Conservation (phyloP, 2,888 invertebrate genomes). For the Sphaerophoria rueppellii region DNA sequence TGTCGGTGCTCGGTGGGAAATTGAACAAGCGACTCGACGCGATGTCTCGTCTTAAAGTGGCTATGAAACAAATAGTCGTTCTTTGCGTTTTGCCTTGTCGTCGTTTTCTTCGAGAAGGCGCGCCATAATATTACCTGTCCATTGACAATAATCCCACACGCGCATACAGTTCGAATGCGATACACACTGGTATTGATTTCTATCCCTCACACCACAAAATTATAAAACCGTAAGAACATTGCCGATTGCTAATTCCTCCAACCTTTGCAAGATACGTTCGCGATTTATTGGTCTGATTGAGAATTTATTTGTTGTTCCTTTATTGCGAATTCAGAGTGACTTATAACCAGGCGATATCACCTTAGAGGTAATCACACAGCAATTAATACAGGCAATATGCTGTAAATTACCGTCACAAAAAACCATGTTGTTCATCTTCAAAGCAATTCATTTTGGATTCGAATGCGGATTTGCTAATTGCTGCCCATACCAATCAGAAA, state of each 20-base stretch:
- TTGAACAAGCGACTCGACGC: conserved; percentile 36
- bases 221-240: conserved; percentile 46
- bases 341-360: conserved; percentile 65
- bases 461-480: conserved; percentile 53
- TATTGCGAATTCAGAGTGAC: conserved; percentile 62
- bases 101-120: conserved; percentile 59
- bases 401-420: conserved; percentile 66
- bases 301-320: conserved; percentile 70
- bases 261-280: conserved; percentile 57
- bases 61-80: conserved; percentile 72
- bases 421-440: conserved; percentile 58
- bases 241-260: conserved; percentile 56
- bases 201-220: conserved; percentile 65
- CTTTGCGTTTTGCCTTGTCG: conserved; percentile 33
- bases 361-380: conserved; percentile 67
- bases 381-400: conserved; percentile 68
- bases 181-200: conserved; percentile 71
- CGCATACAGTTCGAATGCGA: conserved; percentile 50
- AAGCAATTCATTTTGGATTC: conserved; percentile 38
- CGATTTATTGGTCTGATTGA: conserved; percentile 72
- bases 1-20: conserved; percentile 25
- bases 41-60: conserved; percentile 73
- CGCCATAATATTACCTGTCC: conserved; percentile 73
- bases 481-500: conserved; percentile 67
- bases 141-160: conserved; percentile 74